These are phyloP conservation scores for Lepeophtheirus nordmannii DNA, from an alignment of 2,888 invertebrate genomes.

Conservation along the genomic window DNA sequence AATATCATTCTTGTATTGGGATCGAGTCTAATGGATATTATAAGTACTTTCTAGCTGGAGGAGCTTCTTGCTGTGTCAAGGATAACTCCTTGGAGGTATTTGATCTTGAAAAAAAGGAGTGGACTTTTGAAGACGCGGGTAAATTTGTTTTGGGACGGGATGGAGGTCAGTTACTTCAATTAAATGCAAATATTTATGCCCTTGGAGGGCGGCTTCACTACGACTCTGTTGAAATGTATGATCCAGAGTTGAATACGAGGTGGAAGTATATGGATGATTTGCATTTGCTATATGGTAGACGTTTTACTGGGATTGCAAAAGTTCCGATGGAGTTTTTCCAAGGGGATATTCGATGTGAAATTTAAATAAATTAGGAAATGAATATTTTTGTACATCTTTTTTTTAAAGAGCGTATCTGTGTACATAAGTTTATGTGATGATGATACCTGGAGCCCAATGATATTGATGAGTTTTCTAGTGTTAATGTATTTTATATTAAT, in stretches of 20 bases:
- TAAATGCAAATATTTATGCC: background rate
- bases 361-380: background rate
- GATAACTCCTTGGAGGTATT: background rate
- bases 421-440: too few relatives aligned
- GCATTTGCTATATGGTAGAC: background rate
- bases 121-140: background rate
- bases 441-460: too few relatives aligned
- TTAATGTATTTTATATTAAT: too few relatives aligned
- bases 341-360: background rate
- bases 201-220: background rate
- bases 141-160: background rate
- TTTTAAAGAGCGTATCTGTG: too few relatives aligned
- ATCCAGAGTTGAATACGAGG: background rate
- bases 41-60: background rate
- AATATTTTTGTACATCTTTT: too few relatives aligned
- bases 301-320: background rate
- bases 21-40: background rate
- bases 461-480: too few relatives aligned
- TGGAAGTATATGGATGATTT: background rate
- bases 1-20: background rate
- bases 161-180: background rate
- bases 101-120: background rate
- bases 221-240: background rate
- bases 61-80: background rate
- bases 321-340: background rate